Base-by-base conservation (phyloP, 2,888 invertebrate species). In the Ommatoiulus sabulosus region DNA sequence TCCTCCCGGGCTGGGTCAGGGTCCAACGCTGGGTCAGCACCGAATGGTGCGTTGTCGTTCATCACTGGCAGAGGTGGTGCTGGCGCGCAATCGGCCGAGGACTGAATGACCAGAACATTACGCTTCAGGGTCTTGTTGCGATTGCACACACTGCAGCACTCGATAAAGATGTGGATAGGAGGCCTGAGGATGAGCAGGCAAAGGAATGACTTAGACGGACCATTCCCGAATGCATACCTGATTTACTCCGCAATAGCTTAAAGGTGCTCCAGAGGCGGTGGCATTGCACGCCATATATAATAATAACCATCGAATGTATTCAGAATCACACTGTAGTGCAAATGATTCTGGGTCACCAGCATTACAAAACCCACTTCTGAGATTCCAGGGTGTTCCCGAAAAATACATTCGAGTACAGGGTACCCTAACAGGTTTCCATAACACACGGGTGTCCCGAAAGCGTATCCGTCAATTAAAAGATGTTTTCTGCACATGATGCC, bases 121-220 rank as follows among this genome's bases (percentile, higher is more conserved):
- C 72, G 72, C 10, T 72, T 72, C 72, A 72, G 20, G 72, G 72
- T 72, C 24, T 72, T 72, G 24, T 72, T 72, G 72, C 72, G 72
- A 24, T 72, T 72, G 72, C 72, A 72, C n/a, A 72, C 72, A 72
- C 24, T 72, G 24, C 72, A 72, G 72, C 72, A 72, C 24, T 72
- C 72, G 24, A 72, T 72, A 8, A 72, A 72, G 24, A 72, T 72
- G 72, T 72, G 72, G 20, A 72, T 72, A 7, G 72, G 72, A 72
- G 72, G 72, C 72, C 72, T 72, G 24, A 4, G 10, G 72, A 24
- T 12, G 10, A 72, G 1, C 20, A 12, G 24, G 72, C 72, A 72
- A 72, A 72, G 24, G 24, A 7, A 72, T n/a, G 24, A 12, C 52
- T 52, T 52, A 52, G 52, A 52, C 52, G 63, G 20, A 63, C 63